Evolutionary conservation across 2,888 invertebrate species (phyloP), one percentile per base, ranked within the genome.

Genomic region (Macropis europaea): DNA sequence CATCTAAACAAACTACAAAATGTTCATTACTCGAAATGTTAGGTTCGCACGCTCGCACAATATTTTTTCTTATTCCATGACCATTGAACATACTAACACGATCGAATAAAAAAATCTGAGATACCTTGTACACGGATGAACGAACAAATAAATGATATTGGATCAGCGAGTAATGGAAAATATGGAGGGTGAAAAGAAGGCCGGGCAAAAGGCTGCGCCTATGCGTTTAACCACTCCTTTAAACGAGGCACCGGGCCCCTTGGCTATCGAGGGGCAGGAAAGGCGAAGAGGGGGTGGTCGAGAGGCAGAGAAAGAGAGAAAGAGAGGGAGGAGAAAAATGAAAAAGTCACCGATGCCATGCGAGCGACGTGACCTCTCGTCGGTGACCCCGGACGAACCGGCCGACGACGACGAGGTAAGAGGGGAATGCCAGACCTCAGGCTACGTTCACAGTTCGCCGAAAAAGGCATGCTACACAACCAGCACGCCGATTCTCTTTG

Each of bases 341-440:
- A 82, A 81, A 82, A 82, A 81, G 79, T 79, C 81, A 70, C 74
- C 72, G 81, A 79, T 82, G 80, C 79, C 83, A 83, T 82, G 83
- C 82, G 82, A 83, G 82, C 82, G 83, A 81, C 79, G 82, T 81
- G 82, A 83, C 83, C 82, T 67, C 83, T 81, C 82, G 81, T 83
- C 77, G 82, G 67, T 81, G 82, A 83, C 82, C 82, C 83, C 81
- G 82, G 83, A 77, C 79, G 77, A 79, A 77, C 81, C 81, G 81
- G 77, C 75, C 82, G 62, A 70, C 73, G 75, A 75, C 77, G 72
- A 73, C 62, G 77, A 59, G 43, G 62, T 64, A 68, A 82, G 59
- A n/a, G 77, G 71, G 70, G 79, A 81, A 76, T 73, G 67, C 69
- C 74, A 74, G 71, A 61, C 73, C 66, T 76, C 64, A 73, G 73